Evolutionary conservation across 2,888 invertebrate genomes (phyloP).

Genomic region (Deilephila elpenor): DNA sequence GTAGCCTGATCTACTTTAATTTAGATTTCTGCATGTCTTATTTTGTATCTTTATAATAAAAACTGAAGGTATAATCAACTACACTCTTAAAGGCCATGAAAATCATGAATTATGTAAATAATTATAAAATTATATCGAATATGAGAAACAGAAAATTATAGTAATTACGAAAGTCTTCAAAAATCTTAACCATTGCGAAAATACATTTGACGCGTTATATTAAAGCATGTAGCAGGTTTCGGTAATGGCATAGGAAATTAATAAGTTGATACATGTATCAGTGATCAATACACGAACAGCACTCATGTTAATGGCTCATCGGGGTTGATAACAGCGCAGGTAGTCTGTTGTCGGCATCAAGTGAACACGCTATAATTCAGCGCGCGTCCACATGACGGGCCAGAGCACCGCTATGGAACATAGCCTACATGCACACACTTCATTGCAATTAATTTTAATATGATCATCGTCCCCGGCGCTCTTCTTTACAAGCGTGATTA

Average conservation of each 20-base stretch:
- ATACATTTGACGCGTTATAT: neutral
- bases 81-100: too few relatives aligned
- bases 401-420: neutral
- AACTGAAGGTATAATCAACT: too few relatives aligned
- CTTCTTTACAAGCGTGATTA: too few relatives aligned
- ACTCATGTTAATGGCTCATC: conserved; percentile 38
- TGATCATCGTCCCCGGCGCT: neutral
- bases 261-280: conserved; percentile 26
- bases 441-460: conserved; percentile 11
- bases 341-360: conserved; percentile 25
- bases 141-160: too few relatives aligned
- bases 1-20: too few relatives aligned
- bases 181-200: neutral
- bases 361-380: conserved; percentile 36
- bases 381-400: neutral
- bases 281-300: conserved; percentile 38
- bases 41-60: too few relatives aligned
- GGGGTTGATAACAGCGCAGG: conserved; percentile 32
- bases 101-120: too few relatives aligned
- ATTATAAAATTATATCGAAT: too few relatives aligned
- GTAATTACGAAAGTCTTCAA: neutral
- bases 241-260: conserved; percentile 5
- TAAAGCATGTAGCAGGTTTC: neutral
- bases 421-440: neutral
- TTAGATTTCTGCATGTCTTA: too few relatives aligned